Percentiles rank a stretch among this genome's conserved stretches.
These are phyloP conservation scores for Proisotoma minuta DNA, from an alignment of 2,888 invertebrate genomes.

Conservation along the genomic window DNA sequence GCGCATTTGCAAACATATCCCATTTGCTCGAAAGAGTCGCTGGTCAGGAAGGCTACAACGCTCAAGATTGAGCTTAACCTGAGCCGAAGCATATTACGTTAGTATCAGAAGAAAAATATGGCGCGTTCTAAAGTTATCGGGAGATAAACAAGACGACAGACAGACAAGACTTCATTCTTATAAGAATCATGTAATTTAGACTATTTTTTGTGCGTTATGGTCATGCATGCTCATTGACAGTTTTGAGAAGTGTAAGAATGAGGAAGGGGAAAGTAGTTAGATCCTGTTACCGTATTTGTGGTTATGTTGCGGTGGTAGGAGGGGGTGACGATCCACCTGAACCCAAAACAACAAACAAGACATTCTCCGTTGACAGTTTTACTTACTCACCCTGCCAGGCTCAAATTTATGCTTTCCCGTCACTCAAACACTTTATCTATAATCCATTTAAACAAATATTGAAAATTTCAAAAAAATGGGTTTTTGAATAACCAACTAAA, in stretches of 20 bases:
- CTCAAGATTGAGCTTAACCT: too few species aligned
- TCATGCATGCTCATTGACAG: background rate
- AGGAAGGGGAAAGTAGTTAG: constrained; percentile 29
- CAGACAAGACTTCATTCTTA: too few species aligned
- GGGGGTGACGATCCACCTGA: constrained; percentile 34
- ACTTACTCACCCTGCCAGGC: constrained; percentile 22
- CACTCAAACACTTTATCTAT: background rate
- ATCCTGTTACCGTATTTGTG: constrained; percentile 13
- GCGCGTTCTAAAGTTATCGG: too few species aligned
- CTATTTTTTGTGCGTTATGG: background rate
- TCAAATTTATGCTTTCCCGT: constrained; percentile 1
- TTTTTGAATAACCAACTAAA: too few species aligned
- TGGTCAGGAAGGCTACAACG: too few species aligned
- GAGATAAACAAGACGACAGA: too few species aligned
- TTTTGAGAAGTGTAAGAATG: background rate
- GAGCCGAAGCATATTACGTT: too few species aligned
- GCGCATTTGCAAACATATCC: too few species aligned
- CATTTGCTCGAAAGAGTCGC: too few species aligned
- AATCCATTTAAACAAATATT: background rate
- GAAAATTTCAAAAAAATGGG: background rate
- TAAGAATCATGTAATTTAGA: too few species aligned
- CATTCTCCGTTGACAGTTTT: constrained; percentile 29
- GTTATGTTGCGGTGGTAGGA: constrained; percentile 28
- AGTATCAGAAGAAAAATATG: too few species aligned
- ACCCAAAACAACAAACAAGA: constrained; percentile 32